Evolutionary conservation across 2,888 invertebrate genomes (phyloP).

Genomic region (Diarsia brunnea): DNA sequence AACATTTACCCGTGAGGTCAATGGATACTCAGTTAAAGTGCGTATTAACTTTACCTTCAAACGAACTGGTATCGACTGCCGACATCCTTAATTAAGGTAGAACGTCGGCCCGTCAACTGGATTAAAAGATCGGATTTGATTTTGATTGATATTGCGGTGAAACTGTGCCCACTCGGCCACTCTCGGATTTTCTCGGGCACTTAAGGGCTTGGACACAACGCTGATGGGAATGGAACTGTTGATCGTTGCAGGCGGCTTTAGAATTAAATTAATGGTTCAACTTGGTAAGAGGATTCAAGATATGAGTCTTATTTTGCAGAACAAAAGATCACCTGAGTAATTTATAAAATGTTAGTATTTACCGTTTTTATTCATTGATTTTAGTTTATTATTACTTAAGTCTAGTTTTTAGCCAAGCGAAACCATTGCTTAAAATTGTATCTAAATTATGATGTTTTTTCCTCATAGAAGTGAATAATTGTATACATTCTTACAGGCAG

Average conservation of each 20-base stretch:
- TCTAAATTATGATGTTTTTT: no score
- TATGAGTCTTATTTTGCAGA: neutral
- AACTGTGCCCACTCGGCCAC: slow-evolving; percentile 70
- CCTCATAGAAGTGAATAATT: no score
- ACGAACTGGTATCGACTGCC: slow-evolving; percentile 70
- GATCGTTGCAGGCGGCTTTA: slow-evolving; percentile 30
- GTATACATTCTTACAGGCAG: no score
- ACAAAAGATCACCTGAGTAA: no score
- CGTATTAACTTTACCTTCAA: slow-evolving; percentile 56
- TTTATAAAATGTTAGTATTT: no score
- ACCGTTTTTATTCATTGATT: no score
- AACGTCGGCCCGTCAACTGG: slow-evolving; percentile 76
- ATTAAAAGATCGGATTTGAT: slow-evolving; percentile 84
- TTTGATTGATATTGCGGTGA: slow-evolving; percentile 86
- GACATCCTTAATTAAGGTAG: slow-evolving; percentile 84
- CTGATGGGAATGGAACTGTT: slow-evolving; percentile 1
- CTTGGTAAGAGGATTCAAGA: neutral
- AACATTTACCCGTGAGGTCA: slow-evolving; percentile 48
- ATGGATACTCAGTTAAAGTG: slow-evolving; percentile 59
- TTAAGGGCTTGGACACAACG: slow-evolving; percentile 51
- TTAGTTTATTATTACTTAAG: no score
- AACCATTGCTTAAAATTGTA: no score
- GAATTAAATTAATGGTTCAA: slow-evolving; percentile 25
- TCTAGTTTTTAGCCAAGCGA: no score
- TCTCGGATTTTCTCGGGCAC: slow-evolving; percentile 63